phyloP scores from a whole-genome alignment of 1,140 invertebrate genomes.

The Zeugodacus cucurbitae region DNA sequence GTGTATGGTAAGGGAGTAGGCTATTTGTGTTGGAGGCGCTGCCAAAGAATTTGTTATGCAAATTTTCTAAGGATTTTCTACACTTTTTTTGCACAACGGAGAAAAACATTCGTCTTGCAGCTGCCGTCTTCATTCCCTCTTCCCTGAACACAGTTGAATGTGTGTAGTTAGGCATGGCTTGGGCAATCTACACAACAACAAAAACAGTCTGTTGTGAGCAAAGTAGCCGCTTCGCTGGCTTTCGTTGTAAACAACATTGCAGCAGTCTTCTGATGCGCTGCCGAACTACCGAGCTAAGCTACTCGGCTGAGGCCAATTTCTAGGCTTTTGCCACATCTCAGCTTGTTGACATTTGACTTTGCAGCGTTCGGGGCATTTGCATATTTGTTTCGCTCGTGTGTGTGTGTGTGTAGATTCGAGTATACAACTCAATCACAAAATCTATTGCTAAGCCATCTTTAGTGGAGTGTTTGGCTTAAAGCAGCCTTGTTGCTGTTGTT shows the following conservation, averaged over 20 bases:
- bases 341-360: slow-evolving; percentile 26
- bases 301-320: not conserved
- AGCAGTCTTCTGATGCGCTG: not conserved
- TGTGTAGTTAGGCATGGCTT: not conserved
- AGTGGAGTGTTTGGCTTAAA: slow-evolving; percentile 24
- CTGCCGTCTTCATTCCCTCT: not conserved
- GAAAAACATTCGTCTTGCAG: not conserved
- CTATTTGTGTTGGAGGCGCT: not conserved
- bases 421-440: slow-evolving; percentile 35
- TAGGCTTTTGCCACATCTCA: slow-evolving; percentile 10
- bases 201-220: not conserved
- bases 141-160: not conserved
- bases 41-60: slow-evolving; percentile 39
- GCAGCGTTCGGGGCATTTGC: not conserved
- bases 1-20: not conserved
- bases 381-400: not conserved
- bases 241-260: not conserved
- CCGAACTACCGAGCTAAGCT: not conserved
- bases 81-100: not conserved
- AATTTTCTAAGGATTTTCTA: not conserved
- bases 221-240: too few relatives aligned
- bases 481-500: not conserved
- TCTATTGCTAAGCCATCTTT: slow-evolving; percentile 35
- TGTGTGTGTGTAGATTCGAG: not conserved
- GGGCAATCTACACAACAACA: not conserved